Evolutionary conservation across 2,113 vertebrate genomes (phyloP).

Genomic region (Myiopsitta monachus): DNA sequence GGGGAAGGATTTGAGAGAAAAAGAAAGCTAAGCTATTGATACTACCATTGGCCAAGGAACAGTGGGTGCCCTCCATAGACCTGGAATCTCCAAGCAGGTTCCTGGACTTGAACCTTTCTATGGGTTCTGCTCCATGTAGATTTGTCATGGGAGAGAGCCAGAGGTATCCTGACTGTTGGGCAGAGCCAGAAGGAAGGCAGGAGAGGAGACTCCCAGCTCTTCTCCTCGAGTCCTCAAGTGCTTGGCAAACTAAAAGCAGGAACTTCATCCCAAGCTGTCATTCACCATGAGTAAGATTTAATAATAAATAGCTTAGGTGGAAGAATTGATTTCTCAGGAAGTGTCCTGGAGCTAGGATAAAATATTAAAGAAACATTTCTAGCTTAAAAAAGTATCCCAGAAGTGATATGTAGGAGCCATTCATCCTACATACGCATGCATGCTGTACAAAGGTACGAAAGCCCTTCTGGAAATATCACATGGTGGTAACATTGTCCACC

Average conservation of each 20-base stretch:
- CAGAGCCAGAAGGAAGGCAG: not conserved
- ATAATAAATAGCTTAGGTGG: not conserved
- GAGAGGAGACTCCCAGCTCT: not conserved
- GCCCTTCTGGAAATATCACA: not conserved
- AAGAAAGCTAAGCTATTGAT: not conserved
- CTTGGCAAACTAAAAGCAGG: not conserved
- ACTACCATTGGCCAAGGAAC: not conserved
- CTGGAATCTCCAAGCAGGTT: not conserved
- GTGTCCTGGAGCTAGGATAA: not conserved
- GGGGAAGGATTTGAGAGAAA: not conserved
- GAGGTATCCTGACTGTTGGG: not conserved
- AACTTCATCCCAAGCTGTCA: not conserved
- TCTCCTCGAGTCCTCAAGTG: accelerated
- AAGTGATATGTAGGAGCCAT: not conserved
- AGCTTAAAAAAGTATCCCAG: not conserved
- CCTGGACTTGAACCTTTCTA: accelerated
- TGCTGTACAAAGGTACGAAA: not conserved
- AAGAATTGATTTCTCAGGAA: not conserved
- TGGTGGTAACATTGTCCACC: not conserved
- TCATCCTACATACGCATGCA: accelerated
- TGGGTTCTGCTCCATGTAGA: accelerated
- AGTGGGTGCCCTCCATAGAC: not conserved
- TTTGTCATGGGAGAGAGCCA: not conserved
- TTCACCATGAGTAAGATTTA: not conserved
- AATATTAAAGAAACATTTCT: slow-evolving; percentile 14